Conservation (phyloP, 2,888 invertebrate genomes). For the Tigriopus californicus region DNA sequence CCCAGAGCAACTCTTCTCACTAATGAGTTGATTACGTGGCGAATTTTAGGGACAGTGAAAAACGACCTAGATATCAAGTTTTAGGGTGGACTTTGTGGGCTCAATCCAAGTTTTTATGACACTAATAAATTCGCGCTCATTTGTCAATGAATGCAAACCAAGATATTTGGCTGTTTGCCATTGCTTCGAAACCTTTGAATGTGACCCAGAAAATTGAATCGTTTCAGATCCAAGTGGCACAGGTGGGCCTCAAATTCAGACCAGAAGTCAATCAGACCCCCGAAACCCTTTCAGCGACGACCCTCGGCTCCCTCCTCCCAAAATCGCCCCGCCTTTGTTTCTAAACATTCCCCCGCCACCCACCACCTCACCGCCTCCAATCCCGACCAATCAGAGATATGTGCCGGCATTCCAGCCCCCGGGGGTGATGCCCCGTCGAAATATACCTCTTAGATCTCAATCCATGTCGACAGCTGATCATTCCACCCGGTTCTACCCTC, state of each 20-base stretch:
- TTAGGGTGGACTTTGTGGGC: too few relatives aligned
- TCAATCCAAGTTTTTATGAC: too few relatives aligned
- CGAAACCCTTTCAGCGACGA: neutral
- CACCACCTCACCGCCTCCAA: neutral
- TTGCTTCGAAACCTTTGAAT: too few relatives aligned
- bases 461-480: neutral
- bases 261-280: neutral
- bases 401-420: neutral
- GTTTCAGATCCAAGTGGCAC: conserved; percentile 4
- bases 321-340: neutral
- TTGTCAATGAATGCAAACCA: too few relatives aligned
- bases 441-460: neutral
- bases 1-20: too few relatives aligned
- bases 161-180: too few relatives aligned
- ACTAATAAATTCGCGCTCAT: too few relatives aligned
- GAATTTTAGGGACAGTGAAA: too few relatives aligned
- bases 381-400: neutral
- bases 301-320: neutral
- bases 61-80: too few relatives aligned
- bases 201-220: neutral
- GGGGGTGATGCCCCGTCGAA: neutral
- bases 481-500: too few relatives aligned
- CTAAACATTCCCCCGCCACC: neutral
- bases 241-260: neutral
- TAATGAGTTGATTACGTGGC: too few relatives aligned